Evolutionary conservation across 2,113 vertebrate species (phyloP).

Genomic region (Rostratula benghalensis): DNA sequence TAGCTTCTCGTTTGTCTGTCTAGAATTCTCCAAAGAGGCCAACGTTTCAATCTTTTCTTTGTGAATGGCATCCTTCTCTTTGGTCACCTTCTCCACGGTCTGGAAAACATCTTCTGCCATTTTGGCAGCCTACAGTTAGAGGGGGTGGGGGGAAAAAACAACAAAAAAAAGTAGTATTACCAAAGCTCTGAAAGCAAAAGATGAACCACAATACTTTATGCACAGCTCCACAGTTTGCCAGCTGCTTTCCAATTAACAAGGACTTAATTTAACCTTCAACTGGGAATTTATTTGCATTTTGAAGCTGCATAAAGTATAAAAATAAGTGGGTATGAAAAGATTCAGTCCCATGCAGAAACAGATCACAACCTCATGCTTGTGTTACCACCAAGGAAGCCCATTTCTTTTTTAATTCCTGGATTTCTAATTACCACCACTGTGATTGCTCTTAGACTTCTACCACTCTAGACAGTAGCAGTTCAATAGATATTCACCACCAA

Average conservation of each 20-base stretch:
- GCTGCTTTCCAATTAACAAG: not conserved
- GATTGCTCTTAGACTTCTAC: not conserved
- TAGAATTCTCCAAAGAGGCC: constrained; percentile 79
- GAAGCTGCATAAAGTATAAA: not conserved
- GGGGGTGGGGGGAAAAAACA: not conserved
- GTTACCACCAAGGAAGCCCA: not conserved
- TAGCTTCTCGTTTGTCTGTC: constrained; percentile 78
- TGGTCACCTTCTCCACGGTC: constrained; percentile 82
- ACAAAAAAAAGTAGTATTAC: not conserved
- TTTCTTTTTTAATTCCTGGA: not conserved
- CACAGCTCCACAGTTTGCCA: not conserved
- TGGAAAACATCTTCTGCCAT: constrained; percentile 80
- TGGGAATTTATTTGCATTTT: not conserved
- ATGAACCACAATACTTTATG: not conserved
- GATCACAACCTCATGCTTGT: not conserved
- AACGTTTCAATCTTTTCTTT: constrained; percentile 80
- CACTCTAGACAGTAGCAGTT: not conserved
- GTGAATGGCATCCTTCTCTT: constrained; percentile 73
- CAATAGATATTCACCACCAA: constrained; percentile 54
- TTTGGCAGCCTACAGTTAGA: constrained; percentile 76
- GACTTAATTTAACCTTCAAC: not conserved
- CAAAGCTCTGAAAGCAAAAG: not conserved
- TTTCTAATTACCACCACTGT: not conserved
- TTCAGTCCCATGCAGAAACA: not conserved
- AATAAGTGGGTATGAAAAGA: not conserved